Conservation (phyloP, 1,140 invertebrate species). For the Pentalonia nigronervosa region DNA sequence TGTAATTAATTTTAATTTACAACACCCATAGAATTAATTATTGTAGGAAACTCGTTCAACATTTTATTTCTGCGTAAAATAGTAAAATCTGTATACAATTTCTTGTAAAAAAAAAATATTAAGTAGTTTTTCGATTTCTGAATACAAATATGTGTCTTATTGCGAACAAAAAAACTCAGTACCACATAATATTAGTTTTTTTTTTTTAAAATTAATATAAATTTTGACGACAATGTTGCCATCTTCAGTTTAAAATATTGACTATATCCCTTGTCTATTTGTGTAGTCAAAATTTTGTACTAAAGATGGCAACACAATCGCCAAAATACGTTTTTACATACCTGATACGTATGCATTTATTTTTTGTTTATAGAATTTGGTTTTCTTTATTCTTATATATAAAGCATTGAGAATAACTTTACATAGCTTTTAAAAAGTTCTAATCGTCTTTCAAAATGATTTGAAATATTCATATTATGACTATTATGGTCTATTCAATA, state of each 20-base stretch:
- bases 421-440: background rate
- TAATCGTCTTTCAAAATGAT: background rate
- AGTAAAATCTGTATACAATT: background rate
- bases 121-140: background rate
- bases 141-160: background rate
- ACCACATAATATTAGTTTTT: background rate
- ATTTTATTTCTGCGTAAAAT: background rate
- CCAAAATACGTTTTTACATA: background rate
- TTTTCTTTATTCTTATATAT: background rate
- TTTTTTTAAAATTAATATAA: background rate
- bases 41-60: background rate
- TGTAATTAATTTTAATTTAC: background rate
- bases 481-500: too few species aligned
- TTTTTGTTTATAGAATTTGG: background rate
- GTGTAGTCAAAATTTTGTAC: background rate
- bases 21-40: background rate
- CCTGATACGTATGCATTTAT: background rate
- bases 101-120: background rate
- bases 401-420: background rate
- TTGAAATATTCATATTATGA: too few species aligned
- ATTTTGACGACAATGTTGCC: background rate
- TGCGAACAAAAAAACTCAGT: background rate
- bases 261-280: too few species aligned
- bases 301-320: background rate
- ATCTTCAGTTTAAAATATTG: conserved; percentile 3